Conservation (phyloP, 2,113 vertebrate species). For the Pedionomus torquatus region DNA sequence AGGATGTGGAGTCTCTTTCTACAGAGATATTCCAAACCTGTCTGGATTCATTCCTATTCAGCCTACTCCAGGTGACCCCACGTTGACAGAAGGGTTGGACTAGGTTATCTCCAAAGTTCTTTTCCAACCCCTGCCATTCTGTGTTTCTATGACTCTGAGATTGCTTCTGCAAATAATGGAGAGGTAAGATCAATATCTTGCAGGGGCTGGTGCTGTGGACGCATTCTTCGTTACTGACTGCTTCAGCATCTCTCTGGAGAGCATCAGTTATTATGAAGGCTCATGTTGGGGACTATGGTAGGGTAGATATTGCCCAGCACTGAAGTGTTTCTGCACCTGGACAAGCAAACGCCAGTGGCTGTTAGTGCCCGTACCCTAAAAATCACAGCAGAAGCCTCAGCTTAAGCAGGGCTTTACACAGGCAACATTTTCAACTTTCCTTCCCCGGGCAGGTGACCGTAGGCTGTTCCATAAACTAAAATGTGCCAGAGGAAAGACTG, state of each 20-base stretch:
- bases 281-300: background rate
- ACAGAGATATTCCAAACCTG: background rate
- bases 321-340: background rate
- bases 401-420: background rate
- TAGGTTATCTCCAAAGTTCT: background rate
- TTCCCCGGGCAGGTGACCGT: background rate
- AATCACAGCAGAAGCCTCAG: background rate
- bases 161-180: accelerated
- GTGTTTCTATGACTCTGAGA: background rate
- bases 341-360: background rate
- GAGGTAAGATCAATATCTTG: background rate
- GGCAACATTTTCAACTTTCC: background rate
- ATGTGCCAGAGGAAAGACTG: background rate
- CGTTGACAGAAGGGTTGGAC: background rate
- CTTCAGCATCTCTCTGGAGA: accelerated
- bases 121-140: background rate
- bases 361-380: background rate
- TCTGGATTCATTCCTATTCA: background rate
- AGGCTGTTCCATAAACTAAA: background rate
- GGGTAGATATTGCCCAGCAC: background rate
- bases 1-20: background rate
- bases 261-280: background rate
- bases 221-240: background rate
- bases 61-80: background rate
- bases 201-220: background rate